Percentiles rank a stretch among this genome's conserved stretches.
Conservation (phyloP, 2,888 invertebrate genomes). For the Blastobasis adustella region DNA sequence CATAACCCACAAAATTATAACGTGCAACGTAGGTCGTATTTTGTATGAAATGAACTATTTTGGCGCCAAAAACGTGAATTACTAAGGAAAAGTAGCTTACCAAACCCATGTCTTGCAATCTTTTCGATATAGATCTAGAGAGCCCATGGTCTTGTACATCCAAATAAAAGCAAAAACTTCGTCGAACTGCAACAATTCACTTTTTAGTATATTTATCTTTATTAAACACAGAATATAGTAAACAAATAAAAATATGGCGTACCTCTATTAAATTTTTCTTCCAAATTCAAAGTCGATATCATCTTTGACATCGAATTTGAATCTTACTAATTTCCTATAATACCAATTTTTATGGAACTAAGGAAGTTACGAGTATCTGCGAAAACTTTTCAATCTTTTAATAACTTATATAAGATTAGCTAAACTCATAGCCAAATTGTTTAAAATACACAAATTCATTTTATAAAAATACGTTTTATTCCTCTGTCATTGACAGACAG, state of each 20-base stretch:
- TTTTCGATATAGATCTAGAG: conserved; percentile 78
- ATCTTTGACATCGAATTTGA: conserved; percentile 31
- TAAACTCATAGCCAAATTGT: conserved; percentile 14
- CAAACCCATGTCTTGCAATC: conserved; percentile 82
- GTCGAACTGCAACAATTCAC: conserved; percentile 60
- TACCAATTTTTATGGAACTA: conserved; percentile 5
- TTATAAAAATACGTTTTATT: conserved; percentile 49
- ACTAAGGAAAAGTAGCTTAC: conserved; percentile 61
- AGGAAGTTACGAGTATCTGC: no score
- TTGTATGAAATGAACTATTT: conserved; percentile 23
- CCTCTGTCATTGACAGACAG: conserved; percentile 67
- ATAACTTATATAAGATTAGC: no score
- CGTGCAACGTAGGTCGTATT: conserved; percentile 21
- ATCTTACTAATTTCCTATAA: no score
- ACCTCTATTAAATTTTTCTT: conserved; percentile 68
- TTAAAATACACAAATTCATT: conserved; percentile 34
- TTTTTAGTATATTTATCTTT: neutral
- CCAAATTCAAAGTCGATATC: conserved; percentile 63
- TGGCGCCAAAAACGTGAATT: conserved; percentile 38
- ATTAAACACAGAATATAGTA: conserved; percentile 7
- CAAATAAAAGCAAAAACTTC: conserved; percentile 83
- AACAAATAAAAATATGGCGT: conserved; percentile 25
- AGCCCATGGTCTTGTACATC: conserved; percentile 82
- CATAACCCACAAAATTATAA: conserved; percentile 34
- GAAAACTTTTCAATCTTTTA: no score